phyloP scores from a whole-genome alignment of 1,140 invertebrate species.

The Cryptotermes secundus region DNA sequence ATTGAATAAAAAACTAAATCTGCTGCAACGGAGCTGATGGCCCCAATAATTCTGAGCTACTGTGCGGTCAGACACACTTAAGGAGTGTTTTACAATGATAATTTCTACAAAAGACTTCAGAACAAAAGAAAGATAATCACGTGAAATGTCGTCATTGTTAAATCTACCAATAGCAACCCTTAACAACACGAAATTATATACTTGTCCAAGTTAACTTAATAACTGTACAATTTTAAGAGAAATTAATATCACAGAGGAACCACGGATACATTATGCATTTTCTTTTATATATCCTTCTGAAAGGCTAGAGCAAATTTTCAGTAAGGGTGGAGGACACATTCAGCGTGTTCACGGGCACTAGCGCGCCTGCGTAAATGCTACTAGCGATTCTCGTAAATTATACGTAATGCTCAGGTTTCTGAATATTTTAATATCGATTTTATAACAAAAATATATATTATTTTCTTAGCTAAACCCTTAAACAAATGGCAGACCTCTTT shows the following conservation, averaged over 20 bases:
- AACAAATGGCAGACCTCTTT: neutral
- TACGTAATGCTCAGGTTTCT: neutral
- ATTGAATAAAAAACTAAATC: neutral
- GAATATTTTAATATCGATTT: neutral
- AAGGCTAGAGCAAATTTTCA: neutral
- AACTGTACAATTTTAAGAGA: neutral
- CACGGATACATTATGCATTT: neutral
- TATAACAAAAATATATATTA: neutral
- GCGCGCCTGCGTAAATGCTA: neutral
- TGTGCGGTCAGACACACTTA: neutral
- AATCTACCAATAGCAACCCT: neutral
- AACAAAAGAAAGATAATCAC: neutral
- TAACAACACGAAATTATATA: neutral
- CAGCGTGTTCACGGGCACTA: neutral
- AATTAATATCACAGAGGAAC: neutral
- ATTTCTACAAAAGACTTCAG: neutral
- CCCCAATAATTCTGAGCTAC: slow-evolving; percentile 9
- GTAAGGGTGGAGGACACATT: neutral
- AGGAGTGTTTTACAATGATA: neutral
- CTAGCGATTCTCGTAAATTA: neutral
- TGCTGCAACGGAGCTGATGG: neutral
- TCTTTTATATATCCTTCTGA: neutral
- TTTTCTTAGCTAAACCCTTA: neutral
- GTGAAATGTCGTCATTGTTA: neutral
- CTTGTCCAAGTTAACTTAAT: neutral